Evolutionary conservation across 2,888 invertebrate genomes (phyloP).

Genomic region (Lithophane socia): DNA sequence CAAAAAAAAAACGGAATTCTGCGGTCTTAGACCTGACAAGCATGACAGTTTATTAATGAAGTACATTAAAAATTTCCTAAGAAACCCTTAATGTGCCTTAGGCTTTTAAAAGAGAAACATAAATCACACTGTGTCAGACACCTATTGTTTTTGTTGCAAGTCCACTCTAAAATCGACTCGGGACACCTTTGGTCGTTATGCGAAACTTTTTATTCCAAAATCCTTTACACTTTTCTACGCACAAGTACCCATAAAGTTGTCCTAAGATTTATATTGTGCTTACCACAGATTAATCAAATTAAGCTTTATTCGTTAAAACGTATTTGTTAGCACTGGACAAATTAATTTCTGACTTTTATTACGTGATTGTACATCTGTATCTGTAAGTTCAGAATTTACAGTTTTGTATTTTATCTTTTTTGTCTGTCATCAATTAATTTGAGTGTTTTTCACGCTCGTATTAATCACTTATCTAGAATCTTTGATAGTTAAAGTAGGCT

Average conservation of each 20-base stretch:
- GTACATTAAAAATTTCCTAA: background rate
- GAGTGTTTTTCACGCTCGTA: constrained; percentile 18
- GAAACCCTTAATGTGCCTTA: background rate
- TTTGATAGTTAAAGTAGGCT: constrained; percentile 12
- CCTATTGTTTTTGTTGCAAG: constrained; percentile 6
- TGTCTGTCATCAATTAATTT: constrained; percentile 44
- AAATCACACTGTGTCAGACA: constrained; percentile 9
- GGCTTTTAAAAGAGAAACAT: constrained; percentile 22
- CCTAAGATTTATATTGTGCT: constrained; percentile 69
- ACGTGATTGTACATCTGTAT: constrained; percentile 49
- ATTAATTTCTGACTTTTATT: constrained; percentile 72
- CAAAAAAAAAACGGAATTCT: background rate
- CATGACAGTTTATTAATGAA: background rate
- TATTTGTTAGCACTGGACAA: constrained; percentile 76
- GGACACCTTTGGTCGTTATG: background rate
- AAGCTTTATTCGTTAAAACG: constrained; percentile 70
- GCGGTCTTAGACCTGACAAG: background rate
- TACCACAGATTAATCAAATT: constrained; percentile 76
- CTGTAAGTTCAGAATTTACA: constrained; percentile 48
- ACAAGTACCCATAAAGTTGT: constrained; percentile 58
- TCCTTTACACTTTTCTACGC: constrained; percentile 48
- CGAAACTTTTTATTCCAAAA: constrained; percentile 11
- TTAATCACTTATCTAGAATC: constrained; percentile 30
- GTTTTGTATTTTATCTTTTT: constrained; percentile 35
- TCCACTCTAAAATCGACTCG: background rate